phyloP scores from a whole-genome alignment of 2,113 vertebrate species.

The Phalacrocorax carbo region DNA sequence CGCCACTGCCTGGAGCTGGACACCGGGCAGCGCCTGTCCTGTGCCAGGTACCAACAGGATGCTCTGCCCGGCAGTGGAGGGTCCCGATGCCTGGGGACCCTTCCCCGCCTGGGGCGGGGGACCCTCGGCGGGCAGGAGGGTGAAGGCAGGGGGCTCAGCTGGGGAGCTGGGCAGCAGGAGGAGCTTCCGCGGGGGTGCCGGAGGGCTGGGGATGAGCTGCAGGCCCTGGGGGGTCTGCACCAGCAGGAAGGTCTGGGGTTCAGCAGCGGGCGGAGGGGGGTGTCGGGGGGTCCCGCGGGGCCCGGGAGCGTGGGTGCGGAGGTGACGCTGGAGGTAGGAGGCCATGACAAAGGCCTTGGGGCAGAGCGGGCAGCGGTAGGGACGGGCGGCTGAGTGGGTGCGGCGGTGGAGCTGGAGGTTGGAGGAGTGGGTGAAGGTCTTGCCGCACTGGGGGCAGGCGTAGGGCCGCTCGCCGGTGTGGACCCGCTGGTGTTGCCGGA shows the following conservation, averaged over 20 bases:
- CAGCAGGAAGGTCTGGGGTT: conserved; percentile 78
- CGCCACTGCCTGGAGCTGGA: neutral
- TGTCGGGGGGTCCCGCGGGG: neutral
- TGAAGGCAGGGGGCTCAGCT: conserved; percentile 42
- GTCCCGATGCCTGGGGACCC: accelerated
- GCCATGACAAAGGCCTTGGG: conserved; percentile 89
- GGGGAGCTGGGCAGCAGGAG: conserved; percentile 62
- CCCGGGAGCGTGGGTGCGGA: conserved; percentile 65
- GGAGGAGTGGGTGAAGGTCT: conserved; percentile 89
- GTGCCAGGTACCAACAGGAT: neutral
- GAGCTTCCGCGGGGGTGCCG: conserved; percentile 62
- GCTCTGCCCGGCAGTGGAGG: neutral
- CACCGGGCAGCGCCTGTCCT: neutral
- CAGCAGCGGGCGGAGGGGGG: conserved; percentile 18
- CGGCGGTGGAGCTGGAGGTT: conserved; percentile 89
- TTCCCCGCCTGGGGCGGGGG: accelerated
- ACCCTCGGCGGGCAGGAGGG: conserved; percentile 54
- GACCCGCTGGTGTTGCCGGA: conserved; percentile 89
- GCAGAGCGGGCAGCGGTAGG: conserved; percentile 84
- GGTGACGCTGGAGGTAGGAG: conserved; percentile 90
- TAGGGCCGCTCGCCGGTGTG: conserved; percentile 89
- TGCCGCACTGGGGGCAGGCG: conserved; percentile 80
- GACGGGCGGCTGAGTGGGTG: conserved; percentile 85
- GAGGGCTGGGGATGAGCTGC: conserved; percentile 85
- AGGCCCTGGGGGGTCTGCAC: conserved; percentile 85